Evolutionary conservation across 92 coral and sea anemone species (phyloP).

Genomic region (Porites rus): DNA sequence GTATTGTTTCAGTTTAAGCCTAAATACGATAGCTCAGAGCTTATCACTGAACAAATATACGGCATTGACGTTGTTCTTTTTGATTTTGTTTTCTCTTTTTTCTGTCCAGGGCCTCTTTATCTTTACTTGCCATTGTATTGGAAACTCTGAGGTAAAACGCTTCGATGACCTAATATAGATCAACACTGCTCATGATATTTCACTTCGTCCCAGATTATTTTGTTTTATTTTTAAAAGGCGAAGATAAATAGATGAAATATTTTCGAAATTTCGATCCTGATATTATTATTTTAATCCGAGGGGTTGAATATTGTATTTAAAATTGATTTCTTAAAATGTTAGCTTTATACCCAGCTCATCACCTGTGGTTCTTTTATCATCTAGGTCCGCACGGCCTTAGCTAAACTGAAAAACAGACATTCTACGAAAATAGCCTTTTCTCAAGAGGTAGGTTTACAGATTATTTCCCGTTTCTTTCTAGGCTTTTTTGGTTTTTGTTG

Average conservation of each 20-base stretch:
- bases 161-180: neutral
- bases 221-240: too few relatives aligned
- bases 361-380: neutral
- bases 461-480: too few relatives aligned
- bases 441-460: slow-evolving; percentile 3
- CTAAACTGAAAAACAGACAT: slow-evolving; percentile 3
- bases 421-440: slow-evolving; percentile 16
- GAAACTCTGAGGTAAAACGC: slow-evolving; percentile 14
- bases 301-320: neutral
- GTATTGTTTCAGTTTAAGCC: too few relatives aligned
- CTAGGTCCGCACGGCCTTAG: slow-evolving; percentile 19
- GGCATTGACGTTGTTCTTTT: neutral
- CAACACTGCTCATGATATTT: too few relatives aligned
- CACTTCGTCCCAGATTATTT: too few relatives aligned
- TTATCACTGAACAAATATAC: neutral
- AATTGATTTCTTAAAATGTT: too few relatives aligned
- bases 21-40: neutral
- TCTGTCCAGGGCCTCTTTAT: slow-evolving; percentile 12
- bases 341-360: neutral
- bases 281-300: too few relatives aligned
- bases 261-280: too few relatives aligned
- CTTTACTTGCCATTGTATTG: slow-evolving; percentile 19
- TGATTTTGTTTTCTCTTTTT: neutral
- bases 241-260: too few relatives aligned
- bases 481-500: too few relatives aligned